Evolutionary conservation across 2,113 vertebrate genomes (phyloP).

Genomic region (Lasiurus cinereus): DNA sequence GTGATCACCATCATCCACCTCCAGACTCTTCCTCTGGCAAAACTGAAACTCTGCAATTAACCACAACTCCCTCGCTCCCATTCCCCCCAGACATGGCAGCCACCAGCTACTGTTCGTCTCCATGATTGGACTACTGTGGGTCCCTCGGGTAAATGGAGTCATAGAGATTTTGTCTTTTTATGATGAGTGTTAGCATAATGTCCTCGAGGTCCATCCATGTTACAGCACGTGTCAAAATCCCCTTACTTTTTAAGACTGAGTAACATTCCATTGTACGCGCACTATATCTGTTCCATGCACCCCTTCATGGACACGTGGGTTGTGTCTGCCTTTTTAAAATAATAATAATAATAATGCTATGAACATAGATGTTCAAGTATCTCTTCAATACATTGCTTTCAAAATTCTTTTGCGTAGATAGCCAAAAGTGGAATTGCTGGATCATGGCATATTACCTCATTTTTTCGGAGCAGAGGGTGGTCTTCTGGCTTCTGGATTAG

Average conservation of each 20-base stretch:
- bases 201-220: background rate
- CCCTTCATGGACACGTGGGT: background rate
- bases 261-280: background rate
- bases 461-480: background rate
- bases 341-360: background rate
- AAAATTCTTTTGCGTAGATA: background rate
- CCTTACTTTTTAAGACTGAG: background rate
- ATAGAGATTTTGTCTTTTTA: background rate
- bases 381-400: background rate
- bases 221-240: background rate
- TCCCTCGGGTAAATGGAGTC: background rate
- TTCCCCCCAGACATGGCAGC: background rate
- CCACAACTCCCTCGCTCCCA: background rate
- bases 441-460: background rate
- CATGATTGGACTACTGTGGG: background rate
- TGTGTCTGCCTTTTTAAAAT: background rate
- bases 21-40: background rate
- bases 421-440: background rate
- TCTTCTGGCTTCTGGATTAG: constrained; percentile 19
- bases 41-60: background rate
- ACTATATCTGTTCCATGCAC: background rate
- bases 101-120: background rate
- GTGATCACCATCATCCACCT: background rate
- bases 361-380: background rate
- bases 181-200: background rate